Conservation (phyloP, 2,113 vertebrate species). For the Misgurnus mizolepis region DNA sequence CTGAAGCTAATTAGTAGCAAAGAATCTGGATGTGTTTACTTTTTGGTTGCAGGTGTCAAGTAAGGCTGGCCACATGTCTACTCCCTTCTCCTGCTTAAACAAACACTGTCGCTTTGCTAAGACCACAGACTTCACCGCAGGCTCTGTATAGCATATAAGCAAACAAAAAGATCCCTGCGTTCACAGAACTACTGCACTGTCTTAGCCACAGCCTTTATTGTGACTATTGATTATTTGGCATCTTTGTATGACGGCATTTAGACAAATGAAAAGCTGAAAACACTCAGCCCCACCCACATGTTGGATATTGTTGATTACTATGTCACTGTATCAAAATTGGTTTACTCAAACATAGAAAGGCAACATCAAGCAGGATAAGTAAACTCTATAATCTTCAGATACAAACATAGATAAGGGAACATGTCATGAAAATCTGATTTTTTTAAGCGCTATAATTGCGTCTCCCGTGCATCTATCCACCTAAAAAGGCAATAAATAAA, state of each 20-base stretch:
- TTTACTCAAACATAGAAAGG: neutral
- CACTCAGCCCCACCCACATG: constrained; percentile 19
- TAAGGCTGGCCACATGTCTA: constrained; percentile 19
- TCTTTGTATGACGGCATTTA: neutral
- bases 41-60: constrained; percentile 42
- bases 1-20: constrained; percentile 18
- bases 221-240: neutral
- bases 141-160: neutral
- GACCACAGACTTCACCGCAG: constrained; percentile 9
- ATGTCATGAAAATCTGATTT: too few relatives aligned
- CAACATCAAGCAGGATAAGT: neutral
- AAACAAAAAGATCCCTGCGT: constrained; percentile 6
- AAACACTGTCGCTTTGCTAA: neutral
- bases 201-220: constrained; percentile 14
- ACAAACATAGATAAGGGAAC: neutral
- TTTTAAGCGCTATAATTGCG: too few relatives aligned
- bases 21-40: constrained; percentile 36
- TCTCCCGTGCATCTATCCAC: too few relatives aligned
- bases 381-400: neutral
- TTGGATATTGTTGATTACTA: neutral
- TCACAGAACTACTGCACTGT: neutral
- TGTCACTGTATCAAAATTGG: neutral
- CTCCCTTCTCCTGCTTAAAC: constrained; percentile 6
- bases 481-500: too few relatives aligned
- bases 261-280: constrained; percentile 12